phyloP scores from a whole-genome alignment of 2,113 vertebrate species.

The Cynocephalus volans region DNA sequence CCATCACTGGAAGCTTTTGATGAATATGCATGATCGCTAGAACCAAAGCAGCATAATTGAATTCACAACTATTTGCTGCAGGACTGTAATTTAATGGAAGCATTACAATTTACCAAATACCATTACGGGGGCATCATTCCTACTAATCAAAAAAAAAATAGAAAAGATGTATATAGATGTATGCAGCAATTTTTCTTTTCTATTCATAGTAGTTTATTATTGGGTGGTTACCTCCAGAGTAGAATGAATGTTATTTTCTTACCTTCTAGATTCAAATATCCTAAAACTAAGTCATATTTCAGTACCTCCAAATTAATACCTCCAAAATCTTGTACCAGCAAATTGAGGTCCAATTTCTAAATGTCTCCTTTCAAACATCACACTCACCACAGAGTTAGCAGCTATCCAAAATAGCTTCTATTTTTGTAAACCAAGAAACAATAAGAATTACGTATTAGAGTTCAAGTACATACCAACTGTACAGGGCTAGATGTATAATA shows the following conservation, averaged over 20 bases:
- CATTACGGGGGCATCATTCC: not conserved
- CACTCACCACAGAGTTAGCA: not conserved
- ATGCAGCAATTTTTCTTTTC: not conserved
- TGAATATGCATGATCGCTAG: not conserved
- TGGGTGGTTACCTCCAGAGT: not conserved
- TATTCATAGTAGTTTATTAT: not conserved
- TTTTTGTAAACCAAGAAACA: not conserved
- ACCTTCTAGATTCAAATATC: not conserved
- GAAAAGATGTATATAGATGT: not conserved
- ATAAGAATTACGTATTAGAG: not conserved
- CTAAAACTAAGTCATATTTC: conserved; percentile 12
- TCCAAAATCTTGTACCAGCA: not conserved
- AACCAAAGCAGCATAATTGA: conserved; percentile 49
- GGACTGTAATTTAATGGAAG: conserved; percentile 59
- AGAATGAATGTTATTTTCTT: not conserved
- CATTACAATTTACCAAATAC: conserved; percentile 58
- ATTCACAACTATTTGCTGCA: conserved; percentile 59
- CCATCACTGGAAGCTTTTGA: conserved; percentile 38
- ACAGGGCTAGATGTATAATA: not conserved
- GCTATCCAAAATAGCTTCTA: not conserved
- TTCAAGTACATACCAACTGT: not conserved
- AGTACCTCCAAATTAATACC: not conserved
- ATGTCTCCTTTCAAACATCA: not conserved
- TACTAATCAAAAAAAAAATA: conserved; percentile 48
- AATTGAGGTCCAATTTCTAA: not conserved